Conservation (phyloP, 1,140 invertebrate species). For the Platorchestia sp. region DNA sequence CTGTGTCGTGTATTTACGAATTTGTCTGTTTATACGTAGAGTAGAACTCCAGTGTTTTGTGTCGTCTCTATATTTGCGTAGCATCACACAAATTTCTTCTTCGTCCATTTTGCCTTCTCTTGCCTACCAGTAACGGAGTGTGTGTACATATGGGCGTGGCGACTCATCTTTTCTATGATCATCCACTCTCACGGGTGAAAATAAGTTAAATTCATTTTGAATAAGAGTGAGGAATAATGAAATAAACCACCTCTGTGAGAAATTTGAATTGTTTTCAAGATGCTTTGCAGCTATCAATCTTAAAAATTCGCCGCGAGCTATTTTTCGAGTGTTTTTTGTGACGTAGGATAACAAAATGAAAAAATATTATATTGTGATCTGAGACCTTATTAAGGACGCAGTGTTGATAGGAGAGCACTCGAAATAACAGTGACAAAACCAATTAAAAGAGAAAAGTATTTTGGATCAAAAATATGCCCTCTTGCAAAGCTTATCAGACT, state of each 20-base stretch:
- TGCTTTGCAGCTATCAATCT: background rate
- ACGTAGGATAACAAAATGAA: too few relatives aligned
- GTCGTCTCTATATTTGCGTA: background rate
- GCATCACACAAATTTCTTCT: constrained; percentile 1
- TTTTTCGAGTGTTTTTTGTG: background rate
- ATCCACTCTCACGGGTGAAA: background rate
- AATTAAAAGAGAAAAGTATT: background rate
- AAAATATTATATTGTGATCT: too few relatives aligned
- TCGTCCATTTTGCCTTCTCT: background rate
- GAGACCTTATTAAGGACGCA: too few relatives aligned
- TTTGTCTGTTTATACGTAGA: constrained; percentile 9
- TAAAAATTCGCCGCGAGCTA: background rate
- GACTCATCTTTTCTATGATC: background rate
- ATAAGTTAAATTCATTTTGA: background rate
- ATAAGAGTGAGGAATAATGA: background rate
- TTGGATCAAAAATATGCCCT: background rate
- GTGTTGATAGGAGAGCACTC: background rate
- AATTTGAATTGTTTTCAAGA: background rate
- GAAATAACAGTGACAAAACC: background rate
- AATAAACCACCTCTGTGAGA: background rate
- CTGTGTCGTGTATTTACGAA: background rate
- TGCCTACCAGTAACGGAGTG: background rate
- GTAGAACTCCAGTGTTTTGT: background rate
- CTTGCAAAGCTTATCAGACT: background rate
- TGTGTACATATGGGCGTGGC: background rate